Evolutionary conservation across 2,113 vertebrate species (phyloP).

Genomic region (Pandion haliaetus): DNA sequence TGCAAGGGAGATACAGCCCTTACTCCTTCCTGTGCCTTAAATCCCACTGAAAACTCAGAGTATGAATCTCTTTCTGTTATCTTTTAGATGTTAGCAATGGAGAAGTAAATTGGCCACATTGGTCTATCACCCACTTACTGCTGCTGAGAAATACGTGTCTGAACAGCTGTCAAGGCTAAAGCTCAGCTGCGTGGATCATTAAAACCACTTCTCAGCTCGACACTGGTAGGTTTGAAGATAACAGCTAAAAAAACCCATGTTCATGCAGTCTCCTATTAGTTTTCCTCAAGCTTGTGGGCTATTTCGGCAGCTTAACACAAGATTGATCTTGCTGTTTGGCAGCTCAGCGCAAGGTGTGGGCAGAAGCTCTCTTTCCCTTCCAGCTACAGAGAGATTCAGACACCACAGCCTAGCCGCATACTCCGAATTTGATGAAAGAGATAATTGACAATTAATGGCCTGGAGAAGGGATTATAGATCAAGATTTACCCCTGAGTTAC

Average conservation of each 20-base stretch:
- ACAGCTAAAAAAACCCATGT: neutral
- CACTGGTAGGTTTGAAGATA: neutral
- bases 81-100: neutral
- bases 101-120: neutral
- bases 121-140: neutral
- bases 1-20: neutral
- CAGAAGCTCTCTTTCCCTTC: neutral
- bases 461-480: neutral
- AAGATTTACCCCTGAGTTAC: neutral
- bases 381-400: neutral
- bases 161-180: neutral
- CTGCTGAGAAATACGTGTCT: neutral
- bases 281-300: neutral
- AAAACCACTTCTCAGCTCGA: neutral
- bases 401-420: fast-evolving
- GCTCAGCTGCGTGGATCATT: slow-evolving; percentile 10
- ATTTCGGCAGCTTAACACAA: slow-evolving; percentile 9
- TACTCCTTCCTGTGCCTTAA: neutral
- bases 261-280: neutral
- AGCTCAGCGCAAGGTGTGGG: neutral
- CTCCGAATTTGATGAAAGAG: neutral
- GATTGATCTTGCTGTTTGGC: neutral
- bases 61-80: neutral
- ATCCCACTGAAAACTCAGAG: neutral
- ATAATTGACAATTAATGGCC: neutral